Evolutionary conservation across 2,888 invertebrate genomes (phyloP).

Genomic region (Spilarctia lutea): DNA sequence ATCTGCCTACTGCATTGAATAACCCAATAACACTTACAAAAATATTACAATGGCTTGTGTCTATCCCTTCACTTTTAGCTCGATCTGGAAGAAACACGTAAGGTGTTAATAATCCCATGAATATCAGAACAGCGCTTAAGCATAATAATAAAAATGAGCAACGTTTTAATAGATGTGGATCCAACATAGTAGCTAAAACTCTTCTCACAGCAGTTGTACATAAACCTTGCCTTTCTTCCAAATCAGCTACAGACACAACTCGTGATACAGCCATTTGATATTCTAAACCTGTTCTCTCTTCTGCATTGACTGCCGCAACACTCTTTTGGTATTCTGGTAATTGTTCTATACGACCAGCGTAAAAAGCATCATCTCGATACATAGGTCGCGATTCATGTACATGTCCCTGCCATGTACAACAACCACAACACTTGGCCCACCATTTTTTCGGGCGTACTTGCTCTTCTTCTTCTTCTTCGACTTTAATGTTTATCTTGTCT

Average conservation of each 20-base stretch:
- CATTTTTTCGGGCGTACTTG: constrained; percentile 54
- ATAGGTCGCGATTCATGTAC: constrained; percentile 73
- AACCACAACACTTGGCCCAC: constrained; percentile 54
- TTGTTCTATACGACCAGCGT: constrained; percentile 70
- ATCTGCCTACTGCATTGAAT: constrained; percentile 69
- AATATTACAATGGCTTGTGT: constrained; percentile 62
- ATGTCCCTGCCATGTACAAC: constrained; percentile 71
- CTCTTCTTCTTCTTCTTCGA: not conserved
- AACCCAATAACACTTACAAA: constrained; percentile 76
- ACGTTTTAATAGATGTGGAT: constrained; percentile 69
- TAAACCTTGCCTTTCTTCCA: constrained; percentile 71
- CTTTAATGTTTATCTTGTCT: constrained; percentile 32
- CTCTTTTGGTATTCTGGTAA: constrained; percentile 77
- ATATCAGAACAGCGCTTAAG: constrained; percentile 66
- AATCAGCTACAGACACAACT: constrained; percentile 73
- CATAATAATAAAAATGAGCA: constrained; percentile 69
- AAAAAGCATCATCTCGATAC: constrained; percentile 82
- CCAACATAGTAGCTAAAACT: constrained; percentile 80
- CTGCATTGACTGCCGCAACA: constrained; percentile 58
- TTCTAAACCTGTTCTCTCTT: constrained; percentile 74
- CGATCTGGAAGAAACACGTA: constrained; percentile 74
- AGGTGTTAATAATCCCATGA: constrained; percentile 74
- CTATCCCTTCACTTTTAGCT: constrained; percentile 66
- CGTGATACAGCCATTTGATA: constrained; percentile 81
- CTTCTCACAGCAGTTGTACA: constrained; percentile 77